Conservation (phyloP, 2,113 vertebrate genomes). For the Gadus chalcogrammus region DNA sequence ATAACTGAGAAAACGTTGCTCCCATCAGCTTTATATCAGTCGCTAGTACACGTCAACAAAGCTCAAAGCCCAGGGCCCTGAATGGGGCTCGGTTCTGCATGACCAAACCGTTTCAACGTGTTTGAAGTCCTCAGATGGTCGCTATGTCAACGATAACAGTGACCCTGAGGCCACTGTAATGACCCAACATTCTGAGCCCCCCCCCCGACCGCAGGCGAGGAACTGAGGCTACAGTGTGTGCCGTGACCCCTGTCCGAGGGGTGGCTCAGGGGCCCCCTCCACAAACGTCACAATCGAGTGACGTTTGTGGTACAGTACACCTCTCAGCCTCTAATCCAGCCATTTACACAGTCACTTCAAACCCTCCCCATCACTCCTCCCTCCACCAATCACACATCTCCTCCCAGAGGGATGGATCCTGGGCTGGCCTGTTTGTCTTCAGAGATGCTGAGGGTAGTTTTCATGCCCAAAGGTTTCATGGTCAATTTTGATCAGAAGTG, state of each 20-base stretch:
- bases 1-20: too few relatives aligned
- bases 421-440: too few relatives aligned
- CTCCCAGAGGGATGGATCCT: too few relatives aligned
- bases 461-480: too few relatives aligned
- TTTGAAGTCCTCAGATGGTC: slow-evolving; percentile 51
- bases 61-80: slow-evolving; percentile 29
- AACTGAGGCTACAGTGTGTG: slow-evolving; percentile 10
- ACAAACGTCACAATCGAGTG: slow-evolving; percentile 7
- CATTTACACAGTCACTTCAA: slow-evolving; percentile 14
- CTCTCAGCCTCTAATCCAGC: slow-evolving; percentile 25
- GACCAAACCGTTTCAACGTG: slow-evolving; percentile 53
- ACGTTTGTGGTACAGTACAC: slow-evolving; percentile 21
- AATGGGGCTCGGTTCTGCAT: slow-evolving; percentile 59
- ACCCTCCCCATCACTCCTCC: background rate
- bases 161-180: slow-evolving; percentile 35
- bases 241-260: slow-evolving; percentile 38
- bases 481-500: too few relatives aligned
- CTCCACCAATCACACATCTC: background rate
- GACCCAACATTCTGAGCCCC: slow-evolving; percentile 26
- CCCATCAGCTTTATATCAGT: too few relatives aligned
- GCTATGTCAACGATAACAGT: slow-evolving; percentile 39
- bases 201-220: background rate
- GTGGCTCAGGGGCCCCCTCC: slow-evolving; percentile 1
- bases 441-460: too few relatives aligned
- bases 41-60: too few relatives aligned